These are phyloP conservation scores for Rhinoraja longicauda DNA, from an alignment of 2,797 vertebrate genomes.

Conservation along the genomic window DNA sequence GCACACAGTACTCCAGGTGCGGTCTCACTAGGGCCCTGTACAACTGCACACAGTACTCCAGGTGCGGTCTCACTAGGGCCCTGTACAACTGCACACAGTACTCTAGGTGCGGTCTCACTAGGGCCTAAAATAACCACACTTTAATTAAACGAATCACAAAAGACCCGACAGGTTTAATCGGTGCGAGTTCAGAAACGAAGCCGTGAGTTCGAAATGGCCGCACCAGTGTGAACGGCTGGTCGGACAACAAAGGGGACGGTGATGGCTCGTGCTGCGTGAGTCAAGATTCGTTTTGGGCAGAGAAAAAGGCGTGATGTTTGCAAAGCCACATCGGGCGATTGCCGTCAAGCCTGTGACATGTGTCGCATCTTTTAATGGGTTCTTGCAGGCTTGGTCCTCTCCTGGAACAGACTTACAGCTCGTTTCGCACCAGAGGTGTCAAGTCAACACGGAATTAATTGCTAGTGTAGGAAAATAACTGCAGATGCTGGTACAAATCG, in stretches of 20 bases:
- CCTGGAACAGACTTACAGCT: background rate
- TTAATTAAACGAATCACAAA: background rate
- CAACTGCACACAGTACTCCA: no score
- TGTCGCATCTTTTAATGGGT: background rate
- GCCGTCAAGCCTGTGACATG: background rate
- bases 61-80: no score
- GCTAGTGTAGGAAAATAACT: no score
- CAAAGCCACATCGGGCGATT: background rate
- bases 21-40: no score
- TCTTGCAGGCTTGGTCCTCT: background rate
- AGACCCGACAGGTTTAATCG: background rate
- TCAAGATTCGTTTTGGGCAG: background rate
- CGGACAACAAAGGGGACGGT: background rate
- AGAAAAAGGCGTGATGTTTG: background rate
- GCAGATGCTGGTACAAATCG: no score
- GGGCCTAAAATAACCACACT: no score
- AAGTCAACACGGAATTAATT: background rate
- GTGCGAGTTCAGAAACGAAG: background rate
- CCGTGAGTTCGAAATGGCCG: background rate
- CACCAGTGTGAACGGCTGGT: background rate
- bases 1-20: no score
- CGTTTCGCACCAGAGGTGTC: background rate
- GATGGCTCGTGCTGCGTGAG: background rate
- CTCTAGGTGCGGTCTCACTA: no score
- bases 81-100: no score